phyloP scores from a whole-genome alignment of 2,113 vertebrate genomes.

The Naja naja region DNA sequence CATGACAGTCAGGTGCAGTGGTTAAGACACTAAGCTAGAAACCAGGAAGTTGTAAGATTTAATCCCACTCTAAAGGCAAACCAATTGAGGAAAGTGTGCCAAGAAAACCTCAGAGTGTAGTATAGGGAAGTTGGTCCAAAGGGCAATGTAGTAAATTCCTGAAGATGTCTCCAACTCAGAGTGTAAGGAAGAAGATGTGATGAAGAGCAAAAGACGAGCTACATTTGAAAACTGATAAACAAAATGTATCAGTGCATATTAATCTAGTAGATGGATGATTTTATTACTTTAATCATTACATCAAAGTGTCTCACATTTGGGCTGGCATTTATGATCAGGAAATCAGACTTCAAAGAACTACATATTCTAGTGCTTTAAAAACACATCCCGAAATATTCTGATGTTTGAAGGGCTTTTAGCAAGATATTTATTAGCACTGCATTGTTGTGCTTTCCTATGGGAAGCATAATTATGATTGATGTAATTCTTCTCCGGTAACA shows the following conservation, averaged over 20 bases:
- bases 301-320: not conserved
- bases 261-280: not conserved
- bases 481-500: too few species aligned
- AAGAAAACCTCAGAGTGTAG: not conserved
- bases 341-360: not conserved
- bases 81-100: not conserved
- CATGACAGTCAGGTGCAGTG: not conserved
- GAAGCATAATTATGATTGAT: fast-evolving
- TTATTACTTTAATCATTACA: not conserved
- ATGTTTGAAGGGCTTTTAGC: not conserved
- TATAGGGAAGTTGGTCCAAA: not conserved
- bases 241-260: not conserved
- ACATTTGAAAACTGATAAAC: not conserved
- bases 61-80: not conserved
- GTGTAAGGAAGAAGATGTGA: not conserved
- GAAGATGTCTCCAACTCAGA: not conserved
- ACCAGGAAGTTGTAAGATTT: not conserved
- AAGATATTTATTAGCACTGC: not conserved
- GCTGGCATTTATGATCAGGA: not conserved
- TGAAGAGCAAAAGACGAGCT: not conserved
- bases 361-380: not conserved
- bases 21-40: not conserved
- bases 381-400: fast-evolving
- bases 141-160: not conserved
- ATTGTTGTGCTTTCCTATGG: not conserved